Evolutionary conservation across 2,113 vertebrate species (phyloP).

Genomic region (Cebus imitator): DNA sequence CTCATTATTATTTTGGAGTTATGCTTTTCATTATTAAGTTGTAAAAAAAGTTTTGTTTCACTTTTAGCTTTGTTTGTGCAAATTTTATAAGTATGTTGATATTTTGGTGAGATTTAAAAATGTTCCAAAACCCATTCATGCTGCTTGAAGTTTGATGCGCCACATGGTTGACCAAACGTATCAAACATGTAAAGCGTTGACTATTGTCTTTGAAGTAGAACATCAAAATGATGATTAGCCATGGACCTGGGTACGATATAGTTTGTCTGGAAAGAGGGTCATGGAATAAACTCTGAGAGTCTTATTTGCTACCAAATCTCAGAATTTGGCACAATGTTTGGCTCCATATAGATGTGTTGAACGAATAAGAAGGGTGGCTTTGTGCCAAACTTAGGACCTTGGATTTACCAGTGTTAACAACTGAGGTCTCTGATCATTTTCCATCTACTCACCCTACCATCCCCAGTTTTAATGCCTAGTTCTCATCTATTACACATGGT

Average conservation of each 20-base stretch:
- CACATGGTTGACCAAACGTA: background rate
- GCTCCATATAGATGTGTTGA: background rate
- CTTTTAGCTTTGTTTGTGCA: conserved; percentile 28
- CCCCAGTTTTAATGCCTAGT: background rate
- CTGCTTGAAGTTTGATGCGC: background rate
- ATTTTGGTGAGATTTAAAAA: background rate
- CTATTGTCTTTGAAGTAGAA: background rate
- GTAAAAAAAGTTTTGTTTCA: background rate
- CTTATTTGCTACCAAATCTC: background rate
- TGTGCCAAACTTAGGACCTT: background rate
- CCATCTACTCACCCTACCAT: background rate
- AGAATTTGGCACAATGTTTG: background rate
- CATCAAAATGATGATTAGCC: background rate
- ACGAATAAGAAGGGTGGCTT: background rate
- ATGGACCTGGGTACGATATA: background rate
- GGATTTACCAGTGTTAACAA: background rate
- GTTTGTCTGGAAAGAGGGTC: background rate
- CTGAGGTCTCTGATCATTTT: background rate
- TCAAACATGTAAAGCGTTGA: background rate
- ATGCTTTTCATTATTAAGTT: background rate
- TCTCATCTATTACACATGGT: background rate
- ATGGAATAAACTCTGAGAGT: background rate
- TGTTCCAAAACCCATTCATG: background rate
- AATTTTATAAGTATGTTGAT: background rate
- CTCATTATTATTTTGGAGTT: conserved; percentile 1